These are phyloP conservation scores for Synergus gifuensis DNA, from an alignment of 2,888 invertebrate species.

Conservation along the genomic window DNA sequence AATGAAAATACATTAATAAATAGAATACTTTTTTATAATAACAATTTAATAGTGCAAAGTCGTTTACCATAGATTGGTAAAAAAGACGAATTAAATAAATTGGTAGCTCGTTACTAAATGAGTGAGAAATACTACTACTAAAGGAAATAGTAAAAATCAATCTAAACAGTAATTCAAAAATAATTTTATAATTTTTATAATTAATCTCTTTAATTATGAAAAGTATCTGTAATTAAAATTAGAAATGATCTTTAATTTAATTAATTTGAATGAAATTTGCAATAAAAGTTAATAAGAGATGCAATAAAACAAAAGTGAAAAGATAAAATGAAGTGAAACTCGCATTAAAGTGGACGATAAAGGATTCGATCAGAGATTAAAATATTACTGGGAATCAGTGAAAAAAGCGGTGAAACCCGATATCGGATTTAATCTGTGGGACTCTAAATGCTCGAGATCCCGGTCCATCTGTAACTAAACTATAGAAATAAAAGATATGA, in stretches of 20 bases:
- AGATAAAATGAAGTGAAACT: conserved; percentile 44
- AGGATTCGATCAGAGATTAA: conserved; percentile 72
- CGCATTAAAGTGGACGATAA: conserved; percentile 59
- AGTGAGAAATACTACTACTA: no score
- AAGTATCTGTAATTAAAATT: conserved; percentile 44
- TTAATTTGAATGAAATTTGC: neutral
- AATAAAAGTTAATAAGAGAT: neutral
- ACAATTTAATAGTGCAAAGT: no score
- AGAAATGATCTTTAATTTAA: neutral
- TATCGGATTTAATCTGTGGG: conserved; percentile 69
- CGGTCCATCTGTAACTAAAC: conserved; percentile 58
- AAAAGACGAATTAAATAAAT: no score
- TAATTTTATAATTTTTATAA: no score
- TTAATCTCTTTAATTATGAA: conserved; percentile 25
- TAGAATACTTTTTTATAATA: no score
- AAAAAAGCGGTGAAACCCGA: conserved; percentile 72
- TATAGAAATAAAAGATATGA: conserved; percentile 56
- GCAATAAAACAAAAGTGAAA: neutral
- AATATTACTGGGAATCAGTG: conserved; percentile 71
- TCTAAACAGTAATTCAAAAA: no score
- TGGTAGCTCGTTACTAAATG: no score
- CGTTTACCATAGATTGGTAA: no score
- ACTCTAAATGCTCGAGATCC: conserved; percentile 63
- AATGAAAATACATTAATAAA: no score
- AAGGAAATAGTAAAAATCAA: no score